These are phyloP conservation scores for Euthynnus affinis DNA, from an alignment of 2,797 vertebrate genomes.

Conservation along the genomic window DNA sequence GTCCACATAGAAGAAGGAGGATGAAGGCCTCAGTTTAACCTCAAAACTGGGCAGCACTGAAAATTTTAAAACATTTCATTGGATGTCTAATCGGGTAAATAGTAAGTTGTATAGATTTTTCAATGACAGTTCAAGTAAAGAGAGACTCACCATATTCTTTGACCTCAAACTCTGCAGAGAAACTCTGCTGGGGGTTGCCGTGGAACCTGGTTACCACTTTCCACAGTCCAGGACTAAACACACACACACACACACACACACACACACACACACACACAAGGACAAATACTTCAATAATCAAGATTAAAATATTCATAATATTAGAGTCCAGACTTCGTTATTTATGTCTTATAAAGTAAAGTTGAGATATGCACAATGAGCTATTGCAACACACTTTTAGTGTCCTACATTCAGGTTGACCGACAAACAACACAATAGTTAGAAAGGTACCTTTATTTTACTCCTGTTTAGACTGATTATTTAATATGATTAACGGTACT, in stretches of 20 bases:
- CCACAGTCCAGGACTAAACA: slow-evolving; percentile 86
- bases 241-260: neutral
- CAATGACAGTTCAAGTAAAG: neutral
- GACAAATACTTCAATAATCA: neutral
- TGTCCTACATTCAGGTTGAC: neutral
- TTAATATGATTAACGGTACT: too few species aligned
- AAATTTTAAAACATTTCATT: slow-evolving; percentile 21
- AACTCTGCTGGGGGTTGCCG: slow-evolving; percentile 81
- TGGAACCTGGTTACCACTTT: slow-evolving; percentile 84
- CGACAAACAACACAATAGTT: neutral
- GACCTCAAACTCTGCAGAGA: slow-evolving; percentile 88
- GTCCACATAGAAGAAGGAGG: slow-evolving; percentile 77
- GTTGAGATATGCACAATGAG: neutral
- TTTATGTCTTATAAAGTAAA: neutral
- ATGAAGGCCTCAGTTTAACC: slow-evolving; percentile 64
- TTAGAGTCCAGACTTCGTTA: neutral
- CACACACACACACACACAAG: too few species aligned
- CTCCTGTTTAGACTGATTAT: too few species aligned
- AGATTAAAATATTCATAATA: neutral
- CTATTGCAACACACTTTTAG: neutral
- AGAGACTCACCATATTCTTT: slow-evolving; percentile 89
- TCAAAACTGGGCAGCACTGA: slow-evolving; percentile 85
- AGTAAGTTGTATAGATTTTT: neutral
- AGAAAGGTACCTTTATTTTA: neutral
- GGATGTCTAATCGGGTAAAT: neutral